Percentiles rank a stretch among this genome's conserved stretches.
These are phyloP conservation scores for Polyploca ridens DNA, from an alignment of 2,888 invertebrate genomes.

Conservation along the genomic window DNA sequence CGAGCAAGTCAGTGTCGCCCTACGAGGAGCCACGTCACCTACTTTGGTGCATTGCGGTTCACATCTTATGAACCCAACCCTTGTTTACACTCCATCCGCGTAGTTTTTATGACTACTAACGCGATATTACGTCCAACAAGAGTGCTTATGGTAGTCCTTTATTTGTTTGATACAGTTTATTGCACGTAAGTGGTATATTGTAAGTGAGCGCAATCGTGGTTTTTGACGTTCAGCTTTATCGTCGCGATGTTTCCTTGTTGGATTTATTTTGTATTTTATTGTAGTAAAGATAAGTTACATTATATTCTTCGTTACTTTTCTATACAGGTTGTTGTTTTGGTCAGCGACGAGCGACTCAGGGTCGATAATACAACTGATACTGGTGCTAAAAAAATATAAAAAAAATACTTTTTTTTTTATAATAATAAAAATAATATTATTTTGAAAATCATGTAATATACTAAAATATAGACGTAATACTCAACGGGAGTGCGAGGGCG, in stretches of 20 bases:
- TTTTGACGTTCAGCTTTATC: constrained; percentile 40
- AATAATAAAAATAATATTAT: too few relatives aligned
- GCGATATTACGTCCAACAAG: constrained; percentile 65
- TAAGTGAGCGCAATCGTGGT: constrained; percentile 48
- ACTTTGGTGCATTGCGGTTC: constrained; percentile 82
- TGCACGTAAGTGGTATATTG: constrained; percentile 63
- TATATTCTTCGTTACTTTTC: constrained; percentile 15
- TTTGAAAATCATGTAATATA: too few relatives aligned
- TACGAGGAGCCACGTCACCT: constrained; percentile 78
- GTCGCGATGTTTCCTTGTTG: constrained; percentile 33
- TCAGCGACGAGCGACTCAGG: too few relatives aligned
- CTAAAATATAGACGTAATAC: too few relatives aligned
- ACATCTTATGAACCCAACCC: constrained; percentile 68
- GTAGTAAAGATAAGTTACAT: constrained; percentile 10
- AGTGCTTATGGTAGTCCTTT: constrained; percentile 68
- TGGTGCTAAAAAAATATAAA: too few relatives aligned
- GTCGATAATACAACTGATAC: too few relatives aligned
- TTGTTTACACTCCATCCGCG: constrained; percentile 75
- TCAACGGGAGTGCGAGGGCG: too few relatives aligned
- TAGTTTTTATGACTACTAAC: constrained; percentile 79
- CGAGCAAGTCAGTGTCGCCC: constrained; percentile 78
- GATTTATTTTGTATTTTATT: constrained; percentile 29
- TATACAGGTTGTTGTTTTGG: too few relatives aligned
- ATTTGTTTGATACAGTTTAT: constrained; percentile 74
- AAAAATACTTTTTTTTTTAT: too few relatives aligned